Percentiles rank a stretch among this genome's conserved stretches.
phyloP scores from a whole-genome alignment of 2,888 invertebrate genomes.

The Drosophila fulvimacula region DNA sequence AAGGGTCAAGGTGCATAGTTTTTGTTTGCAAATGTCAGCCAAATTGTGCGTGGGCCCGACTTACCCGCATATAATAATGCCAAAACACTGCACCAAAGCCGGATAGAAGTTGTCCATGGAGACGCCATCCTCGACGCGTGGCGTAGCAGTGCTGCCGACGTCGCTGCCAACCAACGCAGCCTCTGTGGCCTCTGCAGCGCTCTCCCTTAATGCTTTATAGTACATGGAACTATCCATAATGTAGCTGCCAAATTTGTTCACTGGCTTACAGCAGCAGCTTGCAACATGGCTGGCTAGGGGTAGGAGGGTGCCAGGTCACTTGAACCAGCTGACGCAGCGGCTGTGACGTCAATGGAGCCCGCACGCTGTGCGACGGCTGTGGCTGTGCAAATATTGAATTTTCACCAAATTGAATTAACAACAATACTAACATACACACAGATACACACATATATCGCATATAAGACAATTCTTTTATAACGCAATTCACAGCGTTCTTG shows the following conservation, averaged over 20 bases:
- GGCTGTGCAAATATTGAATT: constrained; percentile 58
- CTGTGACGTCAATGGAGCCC: constrained; percentile 64
- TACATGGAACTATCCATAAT: constrained; percentile 80
- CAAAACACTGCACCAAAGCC: constrained; percentile 96
- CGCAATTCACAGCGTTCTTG: constrained; percentile 39
- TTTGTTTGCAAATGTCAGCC: background rate
- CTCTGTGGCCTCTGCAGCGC: constrained; percentile 35
- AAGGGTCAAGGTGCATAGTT: constrained; percentile 20
- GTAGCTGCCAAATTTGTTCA: constrained; percentile 25
- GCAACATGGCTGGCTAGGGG: constrained; percentile 29
- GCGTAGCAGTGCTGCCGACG: constrained; percentile 27
- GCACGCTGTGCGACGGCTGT: constrained; percentile 16
- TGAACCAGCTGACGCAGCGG: constrained; percentile 54
- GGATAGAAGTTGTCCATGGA: constrained; percentile 93
- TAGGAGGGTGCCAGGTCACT: constrained; percentile 5
- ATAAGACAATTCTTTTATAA: constrained; percentile 39
- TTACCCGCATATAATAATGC: constrained; percentile 95
- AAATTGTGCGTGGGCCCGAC: constrained; percentile 71
- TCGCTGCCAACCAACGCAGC: constrained; percentile 23
- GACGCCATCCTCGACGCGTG: constrained; percentile 73
- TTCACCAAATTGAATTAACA: constrained; percentile 46
- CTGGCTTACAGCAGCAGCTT: constrained; percentile 20
- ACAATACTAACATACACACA: constrained; percentile 9
- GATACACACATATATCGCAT: constrained; percentile 10
- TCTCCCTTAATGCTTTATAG: constrained; percentile 60